Base-by-base conservation (phyloP, 92 coral and sea anemone genomes). In the Metridium senile region DNA sequence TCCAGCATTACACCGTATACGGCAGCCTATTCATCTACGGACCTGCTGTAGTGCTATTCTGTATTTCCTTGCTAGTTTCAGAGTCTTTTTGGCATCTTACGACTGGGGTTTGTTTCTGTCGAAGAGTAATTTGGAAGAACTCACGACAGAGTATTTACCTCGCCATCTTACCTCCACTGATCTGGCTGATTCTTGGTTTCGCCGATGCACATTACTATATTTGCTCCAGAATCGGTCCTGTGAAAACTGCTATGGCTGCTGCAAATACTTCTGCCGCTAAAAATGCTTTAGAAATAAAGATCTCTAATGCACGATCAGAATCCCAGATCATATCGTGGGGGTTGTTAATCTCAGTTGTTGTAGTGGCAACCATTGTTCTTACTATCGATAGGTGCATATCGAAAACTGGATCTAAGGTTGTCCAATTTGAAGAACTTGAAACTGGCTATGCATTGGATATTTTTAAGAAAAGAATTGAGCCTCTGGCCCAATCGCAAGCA, bases 171-270 rank as follows among this genome's bases (percentile, higher is more conserved):
- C 93, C 97, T 1, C 97, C 97, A 1, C 32, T 88, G 0, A 74
- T 91, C 13, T 91, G 97, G 97, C 45, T 91, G 9, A 79, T 88
- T 17, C 85, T 86, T 33, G 90, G 87, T 0, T 91, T 88, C 68
- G 93, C 87, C 18, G 86, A 85, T 61, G 71, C 73, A 30, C 85
- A 91, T 49, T 91, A 85, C 72, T 91, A 78, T 51, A 75, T 82
- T n/a, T 91, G 97, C 58, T 85, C 97, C 3, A 74, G 81, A 39
- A 83, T 91, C 28, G 97, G 97, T 13, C 87, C 93, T n/a, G 19
- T 74, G 23, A 65, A 61, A 31, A 53, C 73, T 19, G 93, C 93
- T 7, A 62, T 62, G 32, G 71, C 85, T 25, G 72, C 65, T 18
- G 87, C 82, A 3, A 88, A 85, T 64, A 81, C 82, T 28, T 69